A percentile compares a stretch with the other conserved stretches of the same genome.
Evolutionary conservation across 2,113 vertebrate genomes (phyloP).

Genomic region (Azemiops feae): DNA sequence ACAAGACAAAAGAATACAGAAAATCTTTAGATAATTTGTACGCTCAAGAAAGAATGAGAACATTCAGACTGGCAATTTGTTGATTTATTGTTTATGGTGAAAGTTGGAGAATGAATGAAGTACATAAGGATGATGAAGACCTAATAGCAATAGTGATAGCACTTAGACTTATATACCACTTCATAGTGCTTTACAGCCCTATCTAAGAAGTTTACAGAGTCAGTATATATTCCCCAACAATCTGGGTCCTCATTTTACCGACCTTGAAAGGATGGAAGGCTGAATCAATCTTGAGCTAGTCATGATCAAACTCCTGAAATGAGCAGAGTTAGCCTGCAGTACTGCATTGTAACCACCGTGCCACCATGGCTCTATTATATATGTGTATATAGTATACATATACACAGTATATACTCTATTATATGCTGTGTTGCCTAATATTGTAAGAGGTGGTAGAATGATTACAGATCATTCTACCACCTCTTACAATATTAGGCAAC

Average conservation of each 20-base stretch:
- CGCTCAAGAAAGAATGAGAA: background rate
- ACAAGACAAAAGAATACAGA: background rate
- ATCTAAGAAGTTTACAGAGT: no score
- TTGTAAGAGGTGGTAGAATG: no score
- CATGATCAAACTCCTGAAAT: background rate
- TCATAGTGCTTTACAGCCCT: no score
- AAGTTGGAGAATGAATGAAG: background rate
- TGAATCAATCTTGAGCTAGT: background rate
- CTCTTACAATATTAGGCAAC: no score
- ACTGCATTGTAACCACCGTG: background rate
- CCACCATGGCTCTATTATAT: background rate
- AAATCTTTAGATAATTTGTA: background rate
- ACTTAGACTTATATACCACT: no score
- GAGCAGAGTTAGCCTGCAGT: background rate
- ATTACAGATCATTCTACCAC: no score
- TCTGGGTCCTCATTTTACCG: background rate
- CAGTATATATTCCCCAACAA: background rate
- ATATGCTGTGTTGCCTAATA: background rate
- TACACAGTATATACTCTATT: background rate
- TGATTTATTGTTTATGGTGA: background rate
- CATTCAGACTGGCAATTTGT: background rate
- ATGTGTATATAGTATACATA: background rate
- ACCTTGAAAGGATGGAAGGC: background rate
- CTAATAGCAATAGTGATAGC: background rate
- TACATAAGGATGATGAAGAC: background rate